These are phyloP conservation scores for Rhizomys pruinosus DNA, from an alignment of 2,113 vertebrate genomes.

Conservation along the genomic window DNA sequence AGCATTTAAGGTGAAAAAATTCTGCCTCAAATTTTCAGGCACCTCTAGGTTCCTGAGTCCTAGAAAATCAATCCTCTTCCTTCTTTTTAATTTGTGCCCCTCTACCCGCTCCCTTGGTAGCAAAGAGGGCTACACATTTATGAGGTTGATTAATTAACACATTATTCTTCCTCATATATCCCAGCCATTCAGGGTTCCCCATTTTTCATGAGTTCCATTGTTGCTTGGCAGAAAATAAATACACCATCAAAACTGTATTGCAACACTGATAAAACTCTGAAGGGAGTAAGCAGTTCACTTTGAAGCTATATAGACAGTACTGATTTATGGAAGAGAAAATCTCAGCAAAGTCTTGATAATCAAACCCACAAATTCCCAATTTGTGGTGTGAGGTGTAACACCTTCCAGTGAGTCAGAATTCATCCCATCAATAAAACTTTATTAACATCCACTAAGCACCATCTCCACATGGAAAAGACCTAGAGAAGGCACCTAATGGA, in stretches of 20 bases:
- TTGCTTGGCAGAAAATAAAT: conserved; percentile 53
- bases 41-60: neutral
- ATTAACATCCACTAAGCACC: neutral
- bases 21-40: neutral
- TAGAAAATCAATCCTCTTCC: neutral
- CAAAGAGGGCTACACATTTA: neutral
- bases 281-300: neutral
- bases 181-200: neutral
- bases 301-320: neutral
- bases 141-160: neutral
- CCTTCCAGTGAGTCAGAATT: neutral
- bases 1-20: neutral
- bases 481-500: neutral
- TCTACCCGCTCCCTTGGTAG: neutral
- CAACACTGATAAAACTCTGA: neutral
- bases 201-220: conserved; percentile 63
- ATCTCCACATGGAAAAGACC: fast-evolving
- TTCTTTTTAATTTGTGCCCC: neutral
- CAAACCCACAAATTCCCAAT: neutral
- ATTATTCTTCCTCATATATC: neutral
- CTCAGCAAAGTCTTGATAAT: neutral
- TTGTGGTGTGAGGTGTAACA: neutral
- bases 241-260: conserved; percentile 37
- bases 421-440: neutral
- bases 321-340: conserved; percentile 48